phyloP scores from a whole-genome alignment of 2,797 vertebrate species.

The Periparus ater region DNA sequence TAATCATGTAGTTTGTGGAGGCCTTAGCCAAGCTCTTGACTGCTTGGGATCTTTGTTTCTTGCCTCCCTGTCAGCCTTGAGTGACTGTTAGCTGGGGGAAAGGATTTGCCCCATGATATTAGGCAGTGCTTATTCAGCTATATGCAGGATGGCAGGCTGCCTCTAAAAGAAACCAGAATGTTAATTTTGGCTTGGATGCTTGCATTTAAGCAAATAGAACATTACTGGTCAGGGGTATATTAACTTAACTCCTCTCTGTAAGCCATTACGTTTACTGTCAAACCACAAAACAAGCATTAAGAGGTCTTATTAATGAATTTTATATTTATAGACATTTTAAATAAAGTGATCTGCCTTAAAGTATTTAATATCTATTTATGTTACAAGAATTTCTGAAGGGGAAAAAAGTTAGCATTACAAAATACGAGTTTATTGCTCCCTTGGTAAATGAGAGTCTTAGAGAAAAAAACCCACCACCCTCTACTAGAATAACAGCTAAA shows the following conservation, averaged over 20 bases:
- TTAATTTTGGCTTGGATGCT: constrained; percentile 68
- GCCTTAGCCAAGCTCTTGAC: neutral
- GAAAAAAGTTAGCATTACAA: constrained; percentile 44
- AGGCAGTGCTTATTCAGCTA: constrained; percentile 54
- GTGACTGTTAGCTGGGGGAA: neutral
- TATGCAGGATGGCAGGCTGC: constrained; percentile 45
- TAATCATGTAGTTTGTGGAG: neutral
- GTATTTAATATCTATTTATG: constrained; percentile 62
- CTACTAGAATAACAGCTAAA: neutral
- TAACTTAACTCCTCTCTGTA: constrained; percentile 68
- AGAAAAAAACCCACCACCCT: neutral
- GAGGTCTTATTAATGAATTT: constrained; percentile 68
- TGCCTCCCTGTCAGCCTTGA: neutral
- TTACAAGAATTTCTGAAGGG: constrained; percentile 50
- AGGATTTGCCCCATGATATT: constrained; percentile 32
- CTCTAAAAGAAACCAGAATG: constrained; percentile 74
- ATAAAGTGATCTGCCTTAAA: constrained; percentile 65
- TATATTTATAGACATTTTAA: constrained; percentile 70
- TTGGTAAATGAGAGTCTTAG: constrained; percentile 33
- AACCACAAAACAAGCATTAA: constrained; percentile 73
- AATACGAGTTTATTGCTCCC: constrained; percentile 30
- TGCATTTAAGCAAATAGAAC: constrained; percentile 70
- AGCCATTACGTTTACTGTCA: constrained; percentile 71
- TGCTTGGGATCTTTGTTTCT: neutral
- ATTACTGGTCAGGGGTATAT: constrained; percentile 64